Evolutionary conservation across 1,140 invertebrate genomes (phyloP).

Genomic region (Drosophila baimaii): DNA sequence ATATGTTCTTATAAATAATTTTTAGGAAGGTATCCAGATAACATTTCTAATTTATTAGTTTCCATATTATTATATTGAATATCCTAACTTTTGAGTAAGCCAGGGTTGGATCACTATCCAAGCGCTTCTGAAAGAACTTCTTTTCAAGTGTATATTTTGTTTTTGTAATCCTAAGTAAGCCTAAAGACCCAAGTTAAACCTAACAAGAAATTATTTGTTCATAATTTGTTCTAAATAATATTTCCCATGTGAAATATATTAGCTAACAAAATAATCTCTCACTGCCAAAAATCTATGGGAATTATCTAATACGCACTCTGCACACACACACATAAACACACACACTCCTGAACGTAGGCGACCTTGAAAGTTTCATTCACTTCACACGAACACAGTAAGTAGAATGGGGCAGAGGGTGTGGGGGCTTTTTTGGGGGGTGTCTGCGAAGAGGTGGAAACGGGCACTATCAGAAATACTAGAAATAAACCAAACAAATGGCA

Average conservation of each 20-base stretch:
- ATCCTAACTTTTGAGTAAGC: neutral
- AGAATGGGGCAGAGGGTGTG: neutral
- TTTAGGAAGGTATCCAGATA: neutral
- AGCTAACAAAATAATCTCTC: conserved; percentile 50
- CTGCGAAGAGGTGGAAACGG: conserved; percentile 24
- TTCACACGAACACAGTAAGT: conserved; percentile 55
- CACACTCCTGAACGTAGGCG: conserved; percentile 38
- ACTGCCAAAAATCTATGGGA: conserved; percentile 56
- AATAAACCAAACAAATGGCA: conserved; percentile 71
- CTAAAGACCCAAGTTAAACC: neutral
- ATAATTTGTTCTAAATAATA: conserved; percentile 1
- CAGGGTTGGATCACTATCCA: no score
- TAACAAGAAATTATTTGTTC: neutral
- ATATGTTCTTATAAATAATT: neutral
- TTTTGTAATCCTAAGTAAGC: neutral
- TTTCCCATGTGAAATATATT: conserved; percentile 16
- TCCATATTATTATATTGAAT: neutral
- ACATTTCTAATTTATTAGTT: neutral
- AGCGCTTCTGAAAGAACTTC: neutral
- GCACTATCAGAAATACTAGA: conserved; percentile 74
- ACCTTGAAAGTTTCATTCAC: conserved; percentile 83
- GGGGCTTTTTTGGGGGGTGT: conserved; percentile 12
- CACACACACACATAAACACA: conserved; percentile 32
- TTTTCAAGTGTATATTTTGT: neutral
- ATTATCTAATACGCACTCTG: conserved; percentile 75